These are phyloP conservation scores for Agonopterix heracliana DNA, from an alignment of 2,888 invertebrate genomes.

Conservation along the genomic window DNA sequence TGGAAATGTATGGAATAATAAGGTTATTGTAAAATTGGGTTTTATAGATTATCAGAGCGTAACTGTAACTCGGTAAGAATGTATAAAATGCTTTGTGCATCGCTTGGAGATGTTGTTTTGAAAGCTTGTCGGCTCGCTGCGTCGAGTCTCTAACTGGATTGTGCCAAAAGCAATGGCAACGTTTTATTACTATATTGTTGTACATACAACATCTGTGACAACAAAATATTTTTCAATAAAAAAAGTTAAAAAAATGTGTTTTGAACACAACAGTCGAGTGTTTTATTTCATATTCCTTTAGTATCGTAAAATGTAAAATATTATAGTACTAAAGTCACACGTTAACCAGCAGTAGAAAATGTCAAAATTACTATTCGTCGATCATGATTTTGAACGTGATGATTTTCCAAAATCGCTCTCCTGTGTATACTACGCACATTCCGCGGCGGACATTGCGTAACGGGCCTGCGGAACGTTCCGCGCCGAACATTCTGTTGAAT, in stretches of 20 bases:
- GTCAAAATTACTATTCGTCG: too few relatives aligned
- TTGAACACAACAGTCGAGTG: slow-evolving; percentile 67
- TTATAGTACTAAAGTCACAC: too few relatives aligned
- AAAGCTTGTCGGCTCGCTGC: slow-evolving; percentile 18
- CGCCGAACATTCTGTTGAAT: too few relatives aligned
- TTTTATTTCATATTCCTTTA: slow-evolving; percentile 37
- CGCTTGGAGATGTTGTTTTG: slow-evolving; percentile 11
- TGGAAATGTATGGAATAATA: slow-evolving; percentile 25
- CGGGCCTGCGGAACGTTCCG: too few relatives aligned
- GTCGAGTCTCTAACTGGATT: slow-evolving; percentile 22
- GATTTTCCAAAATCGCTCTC: too few relatives aligned
- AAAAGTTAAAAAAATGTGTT: slow-evolving; percentile 71
- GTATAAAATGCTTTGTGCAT: slow-evolving; percentile 12
- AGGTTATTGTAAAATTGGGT: slow-evolving; percentile 26
- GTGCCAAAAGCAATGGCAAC: slow-evolving; percentile 51
- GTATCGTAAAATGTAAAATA: too few relatives aligned
- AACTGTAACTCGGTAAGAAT: not conserved
- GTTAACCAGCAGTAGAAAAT: too few relatives aligned
- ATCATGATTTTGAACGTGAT: too few relatives aligned
- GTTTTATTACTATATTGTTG: slow-evolving; percentile 37
- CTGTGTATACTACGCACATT: too few relatives aligned
- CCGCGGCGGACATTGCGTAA: too few relatives aligned
- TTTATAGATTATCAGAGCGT: slow-evolving; percentile 22
- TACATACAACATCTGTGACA: slow-evolving; percentile 58
- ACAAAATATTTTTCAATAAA: slow-evolving; percentile 72